Percentiles rank a stretch among this genome's conserved stretches.
Conservation (phyloP, 2,797 vertebrate genomes). For the Telmatherina bonti region DNA sequence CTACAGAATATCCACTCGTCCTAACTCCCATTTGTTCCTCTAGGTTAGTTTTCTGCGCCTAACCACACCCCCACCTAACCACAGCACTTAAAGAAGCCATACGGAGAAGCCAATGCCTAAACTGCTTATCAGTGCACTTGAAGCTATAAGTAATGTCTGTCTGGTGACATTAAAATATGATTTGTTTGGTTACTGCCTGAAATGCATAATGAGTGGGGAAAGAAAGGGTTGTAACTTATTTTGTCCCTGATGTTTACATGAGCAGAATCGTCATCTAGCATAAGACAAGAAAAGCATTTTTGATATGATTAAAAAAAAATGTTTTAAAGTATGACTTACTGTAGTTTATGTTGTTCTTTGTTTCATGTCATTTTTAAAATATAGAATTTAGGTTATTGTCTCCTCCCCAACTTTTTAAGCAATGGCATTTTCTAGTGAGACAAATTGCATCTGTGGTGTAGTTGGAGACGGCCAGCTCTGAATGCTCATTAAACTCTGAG, state of each 20-base stretch:
- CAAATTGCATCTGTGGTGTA: slow-evolving; percentile 20
- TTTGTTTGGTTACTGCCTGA: slow-evolving; percentile 53
- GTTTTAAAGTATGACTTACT: slow-evolving; percentile 33
- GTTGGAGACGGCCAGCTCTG: slow-evolving; percentile 8
- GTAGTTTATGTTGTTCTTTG: slow-evolving; percentile 30
- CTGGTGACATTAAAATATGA: slow-evolving; percentile 46
- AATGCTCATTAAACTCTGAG: slow-evolving; percentile 11
- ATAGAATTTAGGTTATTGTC: slow-evolving; percentile 17
- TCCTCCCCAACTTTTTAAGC: too few species aligned
- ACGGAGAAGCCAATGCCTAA: slow-evolving; percentile 19
- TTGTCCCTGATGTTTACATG: slow-evolving; percentile 52
- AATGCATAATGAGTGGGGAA: slow-evolving; percentile 17
- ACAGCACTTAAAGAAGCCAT: slow-evolving; percentile 38
- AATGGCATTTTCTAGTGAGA: slow-evolving; percentile 31
- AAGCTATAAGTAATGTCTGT: slow-evolving; percentile 62
- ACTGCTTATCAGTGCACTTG: slow-evolving; percentile 35
- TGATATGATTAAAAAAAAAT: not conserved
- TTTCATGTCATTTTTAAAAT: slow-evolving; percentile 48
- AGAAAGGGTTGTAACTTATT: slow-evolving; percentile 20
- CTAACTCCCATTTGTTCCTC: slow-evolving; percentile 15
- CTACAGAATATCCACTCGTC: slow-evolving; percentile 51
- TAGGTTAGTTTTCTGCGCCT: slow-evolving; percentile 10
- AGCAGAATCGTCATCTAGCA: slow-evolving; percentile 8
- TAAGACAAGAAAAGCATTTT: not conserved
- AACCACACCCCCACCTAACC: slow-evolving; percentile 50